Base-by-base conservation (phyloP, 2,888 invertebrate genomes). In the Timema cristinae region DNA sequence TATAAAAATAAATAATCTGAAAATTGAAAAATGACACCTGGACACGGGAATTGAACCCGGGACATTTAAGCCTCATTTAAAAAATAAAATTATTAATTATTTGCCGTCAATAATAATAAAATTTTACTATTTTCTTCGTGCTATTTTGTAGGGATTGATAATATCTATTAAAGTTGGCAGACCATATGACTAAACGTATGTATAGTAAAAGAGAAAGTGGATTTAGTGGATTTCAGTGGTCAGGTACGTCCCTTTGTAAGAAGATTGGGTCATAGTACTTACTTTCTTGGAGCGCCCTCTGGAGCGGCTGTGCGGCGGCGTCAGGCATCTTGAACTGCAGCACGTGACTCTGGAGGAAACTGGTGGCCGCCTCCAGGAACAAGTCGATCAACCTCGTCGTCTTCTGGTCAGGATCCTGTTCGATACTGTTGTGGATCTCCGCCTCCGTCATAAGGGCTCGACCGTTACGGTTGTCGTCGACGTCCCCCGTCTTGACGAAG, bases 321-420 rank as follows among this genome's bases (percentile, higher is more conserved):
- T 89, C 86, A 66, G 91, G 90, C 72, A 92, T 83, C 79, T 90
- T 90, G 50, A 94, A 85, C 79, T 91, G 90, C 69, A 94, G 78
- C 76, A 86, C 87, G 81, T 89, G 88, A 48, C 85, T 85, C 77
- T 85, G 83, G 73, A 90, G 80, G 80, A 90, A 87, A 49, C 86
- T 84, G 67, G 84, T 78, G 48, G 84, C 84, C 10, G 87, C 85
- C 73, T 88, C 85, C 74, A 86, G 80, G 70, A 89, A 81, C 82
- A 88, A 82, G 72, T 85, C 85, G 56, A 85, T 77, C n/a, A 89
- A 80, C 72, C 85, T 84, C 67, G 85, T 80, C 32, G 83, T 83
- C 74, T 84, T 85, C 70, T 87, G 85, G n/a, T 85, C 81, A 0
- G 82, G 79, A 66, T 81, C 85, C 68, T 81, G 79, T 6, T 88